Evolutionary conservation across 2,113 vertebrate genomes (phyloP).

Genomic region (Corythornis madagascariensis): DNA sequence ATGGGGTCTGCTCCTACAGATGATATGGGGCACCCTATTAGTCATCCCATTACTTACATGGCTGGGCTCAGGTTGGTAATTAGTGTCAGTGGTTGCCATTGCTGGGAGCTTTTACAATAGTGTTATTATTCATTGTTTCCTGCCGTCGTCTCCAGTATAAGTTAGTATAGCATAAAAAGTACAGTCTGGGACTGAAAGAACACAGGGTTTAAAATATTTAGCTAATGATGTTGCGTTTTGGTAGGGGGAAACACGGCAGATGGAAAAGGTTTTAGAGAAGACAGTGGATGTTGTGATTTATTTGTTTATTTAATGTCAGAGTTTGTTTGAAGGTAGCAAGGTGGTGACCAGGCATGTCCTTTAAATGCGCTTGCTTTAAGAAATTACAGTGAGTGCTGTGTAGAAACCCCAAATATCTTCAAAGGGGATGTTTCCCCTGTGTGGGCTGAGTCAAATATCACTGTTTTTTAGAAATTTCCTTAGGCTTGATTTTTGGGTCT

Average conservation of each 20-base stretch:
- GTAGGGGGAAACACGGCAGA: background rate
- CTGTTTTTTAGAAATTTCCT: constrained; percentile 68
- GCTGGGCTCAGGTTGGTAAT: background rate
- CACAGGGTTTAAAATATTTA: background rate
- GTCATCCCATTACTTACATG: background rate
- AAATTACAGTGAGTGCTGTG: background rate
- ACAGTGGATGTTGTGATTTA: background rate
- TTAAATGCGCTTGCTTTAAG: background rate
- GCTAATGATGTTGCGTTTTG: background rate
- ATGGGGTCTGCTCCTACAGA: background rate
- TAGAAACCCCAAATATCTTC: constrained; percentile 66
- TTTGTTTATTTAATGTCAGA: background rate
- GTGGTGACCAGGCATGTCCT: background rate
- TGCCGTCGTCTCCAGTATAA: background rate
- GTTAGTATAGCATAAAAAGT: background rate
- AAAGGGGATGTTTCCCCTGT: constrained; percentile 54
- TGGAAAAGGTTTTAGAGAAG: background rate
- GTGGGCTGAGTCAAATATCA: constrained; percentile 67
- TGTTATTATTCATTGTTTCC: constrained; percentile 61
- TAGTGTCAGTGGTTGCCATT: background rate
- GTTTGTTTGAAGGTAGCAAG: background rate
- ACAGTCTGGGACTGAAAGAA: background rate
- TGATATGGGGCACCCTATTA: background rate
- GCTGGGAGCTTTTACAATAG: constrained; percentile 25
- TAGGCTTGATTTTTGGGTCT: constrained; percentile 37